Conservation (phyloP, 1,140 invertebrate species). For the Cotesia glomerata region DNA sequence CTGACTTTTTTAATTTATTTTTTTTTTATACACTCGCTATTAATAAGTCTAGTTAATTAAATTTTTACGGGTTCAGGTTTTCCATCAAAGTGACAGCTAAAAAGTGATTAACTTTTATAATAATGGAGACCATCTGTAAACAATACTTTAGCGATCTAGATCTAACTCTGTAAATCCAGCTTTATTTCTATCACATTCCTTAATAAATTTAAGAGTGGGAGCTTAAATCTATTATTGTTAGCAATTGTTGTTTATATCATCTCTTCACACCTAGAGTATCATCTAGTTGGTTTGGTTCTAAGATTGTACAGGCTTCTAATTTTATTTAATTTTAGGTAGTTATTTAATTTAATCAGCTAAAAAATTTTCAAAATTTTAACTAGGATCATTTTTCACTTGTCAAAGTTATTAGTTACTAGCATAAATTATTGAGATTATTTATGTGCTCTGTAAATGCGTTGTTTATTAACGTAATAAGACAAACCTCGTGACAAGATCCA, state of each 20-base stretch:
- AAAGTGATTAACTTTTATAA: no score
- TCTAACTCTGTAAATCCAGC: slow-evolving; percentile 4
- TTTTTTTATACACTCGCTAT: no score
- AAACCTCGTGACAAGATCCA: not conserved
- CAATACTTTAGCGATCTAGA: not conserved
- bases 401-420: no score
- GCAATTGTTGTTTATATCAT: slow-evolving; percentile 39
- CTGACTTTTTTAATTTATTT: no score
- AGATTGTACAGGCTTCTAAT: not conserved
- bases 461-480: slow-evolving; percentile 1
- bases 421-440: no score
- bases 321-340: no score
- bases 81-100: no score
- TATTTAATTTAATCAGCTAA: no score
- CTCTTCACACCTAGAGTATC: not conserved
- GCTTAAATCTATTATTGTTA: slow-evolving; percentile 47
- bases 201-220: slow-evolving; percentile 33
- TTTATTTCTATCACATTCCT: slow-evolving; percentile 27
- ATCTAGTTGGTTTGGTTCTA: not conserved
- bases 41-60: no score
- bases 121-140: not conserved
- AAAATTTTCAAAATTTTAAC: no score
- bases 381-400: no score
- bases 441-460: not conserved
- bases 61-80: no score